Evolutionary conservation across 1,140 invertebrate species (phyloP), one percentile per base, ranked within the genome.

Genomic region (Zaprionus tsacasi): DNA sequence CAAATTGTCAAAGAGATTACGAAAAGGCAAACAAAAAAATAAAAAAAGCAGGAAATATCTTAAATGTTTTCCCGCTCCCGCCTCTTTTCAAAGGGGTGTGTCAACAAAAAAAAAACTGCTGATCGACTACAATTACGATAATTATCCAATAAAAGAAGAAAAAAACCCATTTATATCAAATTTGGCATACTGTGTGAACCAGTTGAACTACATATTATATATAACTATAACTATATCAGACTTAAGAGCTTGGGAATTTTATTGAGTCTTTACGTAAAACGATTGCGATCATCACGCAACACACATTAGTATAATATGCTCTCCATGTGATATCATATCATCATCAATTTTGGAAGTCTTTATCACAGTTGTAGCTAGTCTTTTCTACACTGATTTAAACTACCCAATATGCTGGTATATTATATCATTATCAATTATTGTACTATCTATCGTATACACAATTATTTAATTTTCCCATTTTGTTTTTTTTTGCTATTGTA

Each of bases 1-100:
- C 54, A 54, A 54, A 72, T 45, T 60, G 55, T 67, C 64, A 68
- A 60, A 67, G 56, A 54, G n/a, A 66, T 30, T 7, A 10, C 66
- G 25, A 25, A 40, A 21, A 36, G 11, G 38, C 8, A 60, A 17
- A 52, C 8, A 60, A 17, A 33, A n/a, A 2, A 27, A 30, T 15
- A 54, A 50, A 50, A 7, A 4, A 50, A 50, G 17, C 17, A 30
- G 52, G 52, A 33, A 48, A 61, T 45, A 2, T 25, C 17, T 59
- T 43, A 61, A 61, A 61, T 45, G 58, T 15, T 30, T n/a, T 17
- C 36, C 36, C 4, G 57, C 17, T 40, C 35, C 17, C 21, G 38
- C 13, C 6, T 33, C 11, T 5, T 38, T 58, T 38, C 2, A 0
- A 13, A 13, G 12, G 12, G 56, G 33, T 11, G 56, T 38, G 35